Percentiles rank a stretch among this genome's conserved stretches.
Evolutionary conservation across 2,113 vertebrate genomes (phyloP).

Genomic region (Tricholaema leucomelas): DNA sequence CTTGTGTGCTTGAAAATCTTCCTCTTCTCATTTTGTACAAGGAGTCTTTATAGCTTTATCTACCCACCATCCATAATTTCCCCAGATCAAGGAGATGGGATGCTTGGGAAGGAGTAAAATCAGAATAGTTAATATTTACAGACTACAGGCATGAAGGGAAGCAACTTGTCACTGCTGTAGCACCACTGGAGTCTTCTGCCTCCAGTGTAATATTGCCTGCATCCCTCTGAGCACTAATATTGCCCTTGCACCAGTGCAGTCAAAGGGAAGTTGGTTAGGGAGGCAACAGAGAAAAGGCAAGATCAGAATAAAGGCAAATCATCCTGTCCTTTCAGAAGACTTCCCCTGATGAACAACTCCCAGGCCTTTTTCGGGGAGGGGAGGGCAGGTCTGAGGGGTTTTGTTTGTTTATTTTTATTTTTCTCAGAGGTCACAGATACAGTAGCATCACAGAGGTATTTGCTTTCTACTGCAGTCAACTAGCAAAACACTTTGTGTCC

Average conservation of each 20-base stretch:
- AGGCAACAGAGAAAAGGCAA: not conserved
- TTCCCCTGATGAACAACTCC: not conserved
- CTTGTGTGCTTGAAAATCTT: not conserved
- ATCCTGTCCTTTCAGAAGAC: not conserved
- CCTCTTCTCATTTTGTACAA: not conserved
- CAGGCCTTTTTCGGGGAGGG: too few species aligned
- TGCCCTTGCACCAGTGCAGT: fast-evolving
- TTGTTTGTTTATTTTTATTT: too few species aligned
- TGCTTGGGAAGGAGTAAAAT: not conserved
- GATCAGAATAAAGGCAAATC: not conserved
- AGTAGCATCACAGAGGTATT: not conserved
- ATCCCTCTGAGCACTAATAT: not conserved
- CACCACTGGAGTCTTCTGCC: not conserved
- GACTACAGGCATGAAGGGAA: not conserved
- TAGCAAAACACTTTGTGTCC: not conserved
- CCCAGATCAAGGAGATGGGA: not conserved
- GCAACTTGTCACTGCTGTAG: fast-evolving
- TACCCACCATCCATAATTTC: not conserved
- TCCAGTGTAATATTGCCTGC: not conserved
- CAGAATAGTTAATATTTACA: fast-evolving
- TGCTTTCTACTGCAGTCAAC: not conserved
- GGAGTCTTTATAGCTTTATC: not conserved
- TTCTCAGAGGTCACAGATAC: not conserved
- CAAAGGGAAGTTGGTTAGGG: not conserved
- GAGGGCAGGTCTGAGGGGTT: too few species aligned